These are phyloP conservation scores for Bostrychus sinensis DNA, from an alignment of 2,113 vertebrate species.

Conservation along the genomic window DNA sequence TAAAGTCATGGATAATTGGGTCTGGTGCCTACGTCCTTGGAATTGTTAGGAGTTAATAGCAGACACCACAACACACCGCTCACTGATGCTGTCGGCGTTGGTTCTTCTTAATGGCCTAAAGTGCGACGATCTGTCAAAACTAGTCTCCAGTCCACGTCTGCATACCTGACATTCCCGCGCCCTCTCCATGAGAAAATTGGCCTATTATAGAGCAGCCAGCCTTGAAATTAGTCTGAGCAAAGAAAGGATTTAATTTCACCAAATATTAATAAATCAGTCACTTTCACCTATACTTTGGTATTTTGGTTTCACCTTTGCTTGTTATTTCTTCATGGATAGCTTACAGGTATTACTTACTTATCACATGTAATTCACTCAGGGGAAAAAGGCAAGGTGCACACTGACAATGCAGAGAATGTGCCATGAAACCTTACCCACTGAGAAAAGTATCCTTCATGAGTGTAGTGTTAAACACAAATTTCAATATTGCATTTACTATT, in stretches of 20 bases:
- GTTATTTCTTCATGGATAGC: not conserved
- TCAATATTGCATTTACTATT: too few relatives aligned
- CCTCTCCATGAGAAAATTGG: constrained; percentile 42
- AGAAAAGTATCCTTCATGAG: too few relatives aligned
- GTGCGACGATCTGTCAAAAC: constrained; percentile 29
- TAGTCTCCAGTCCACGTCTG: constrained; percentile 39
- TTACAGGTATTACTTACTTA: not conserved
- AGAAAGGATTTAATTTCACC: constrained; percentile 60
- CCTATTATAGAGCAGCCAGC: constrained; percentile 60
- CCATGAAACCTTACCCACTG: too few relatives aligned
- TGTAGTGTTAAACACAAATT: too few relatives aligned
- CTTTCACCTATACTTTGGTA: constrained; percentile 24
- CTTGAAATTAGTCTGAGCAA: constrained; percentile 66
- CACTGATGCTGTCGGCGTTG: constrained; percentile 23
- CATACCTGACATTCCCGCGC: constrained; percentile 47
- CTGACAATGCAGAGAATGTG: too few relatives aligned
- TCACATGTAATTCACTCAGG: not conserved
- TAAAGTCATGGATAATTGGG: constrained; percentile 46
- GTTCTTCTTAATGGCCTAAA: constrained; percentile 37
- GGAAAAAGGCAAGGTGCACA: too few relatives aligned
- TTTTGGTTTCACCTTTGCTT: constrained; percentile 26
- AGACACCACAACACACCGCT: constrained; percentile 37
- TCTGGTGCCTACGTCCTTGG: constrained; percentile 27
- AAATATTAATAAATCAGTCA: constrained; percentile 56
- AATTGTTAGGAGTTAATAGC: constrained; percentile 26